Evolutionary conservation across 2,888 invertebrate genomes (phyloP), one percentile per base, ranked within the genome.

Genomic region (Harpalus rubripes): DNA sequence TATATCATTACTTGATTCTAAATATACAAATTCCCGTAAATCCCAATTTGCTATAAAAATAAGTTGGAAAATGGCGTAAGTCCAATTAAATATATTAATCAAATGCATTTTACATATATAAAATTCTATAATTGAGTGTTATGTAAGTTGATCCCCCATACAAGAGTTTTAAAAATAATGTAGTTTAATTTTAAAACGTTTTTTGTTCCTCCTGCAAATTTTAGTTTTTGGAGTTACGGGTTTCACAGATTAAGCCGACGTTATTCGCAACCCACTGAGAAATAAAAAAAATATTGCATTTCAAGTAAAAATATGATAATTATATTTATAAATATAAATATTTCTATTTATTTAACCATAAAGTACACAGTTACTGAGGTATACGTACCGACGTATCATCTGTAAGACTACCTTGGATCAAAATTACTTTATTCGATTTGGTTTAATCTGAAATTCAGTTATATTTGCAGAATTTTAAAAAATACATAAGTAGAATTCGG

Each of bases 161-260:
- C 8, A 22, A 22, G 7, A 22, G 26, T 10, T 18, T 22, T 63
- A 22, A 22, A 63, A 63, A 22, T 16, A 63, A 22, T 16, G 1
- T 58, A 58, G 15, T 58, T 58, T 58, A 58, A 58, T 58, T 58
- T 63, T 63, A 63, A 22, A 16, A 63, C 18, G 63, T 63, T 63
- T 63, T 63, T 63, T 7, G 22, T 22, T 12, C 26, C 63, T 63
- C 8, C 63, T 63, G 63, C 7, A 63, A 26, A 63, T 63, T 18
- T 63, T 18, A 26, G 18, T 26, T 26, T 26, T 12, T 26, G 63
- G 63, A 63, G 22, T 63, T 63, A 63, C 63, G 63, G 26, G 63
- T 12, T 63, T 63, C 26, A n/a, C 63, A 63, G 18, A 26, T 63
- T 63, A 63, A 63, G 63, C 63, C 63, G 63, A 26, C 63, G 22